A percentile compares a stretch with the other conserved stretches of the same genome.
These are phyloP conservation scores for Heliconius charithonia DNA, from an alignment of 2,888 invertebrate genomes.

Conservation along the genomic window DNA sequence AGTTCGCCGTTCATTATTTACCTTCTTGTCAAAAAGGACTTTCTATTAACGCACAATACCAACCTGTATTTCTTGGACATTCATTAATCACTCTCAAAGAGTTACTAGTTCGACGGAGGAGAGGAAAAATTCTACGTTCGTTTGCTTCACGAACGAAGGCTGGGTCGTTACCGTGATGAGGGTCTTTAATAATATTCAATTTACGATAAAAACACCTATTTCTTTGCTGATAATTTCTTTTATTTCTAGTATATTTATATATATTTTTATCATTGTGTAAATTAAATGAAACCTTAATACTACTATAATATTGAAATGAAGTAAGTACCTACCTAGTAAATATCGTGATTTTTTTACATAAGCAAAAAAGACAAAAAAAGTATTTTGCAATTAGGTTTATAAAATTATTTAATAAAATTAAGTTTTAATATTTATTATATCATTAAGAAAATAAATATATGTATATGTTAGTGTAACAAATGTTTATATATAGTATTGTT, in stretches of 20 bases:
- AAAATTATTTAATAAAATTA: too few species aligned
- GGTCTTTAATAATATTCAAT: slow-evolving; percentile 25
- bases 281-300: too few species aligned
- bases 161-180: slow-evolving; percentile 21
- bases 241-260: background rate
- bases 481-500: background rate
- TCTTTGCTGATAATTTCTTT: slow-evolving; percentile 16
- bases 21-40: slow-evolving; percentile 25
- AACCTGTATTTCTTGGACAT: slow-evolving; percentile 29
- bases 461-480: too few species aligned
- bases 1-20: slow-evolving; percentile 30
- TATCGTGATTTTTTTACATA: background rate
- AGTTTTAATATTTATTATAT: too few species aligned
- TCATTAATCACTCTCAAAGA: slow-evolving; percentile 30
- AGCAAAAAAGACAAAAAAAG: too few species aligned
- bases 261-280: background rate
- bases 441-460: too few species aligned
- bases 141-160: background rate
- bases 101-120: slow-evolving; percentile 16
- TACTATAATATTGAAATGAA: background rate
- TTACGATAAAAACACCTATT: background rate
- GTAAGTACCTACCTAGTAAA: too few species aligned
- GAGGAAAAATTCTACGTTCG: slow-evolving; percentile 22
- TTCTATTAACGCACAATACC: slow-evolving; percentile 26
- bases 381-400: too few species aligned